Evolutionary conservation across 2,888 invertebrate species (phyloP).

Genomic region (Sussaba pulchella): DNA sequence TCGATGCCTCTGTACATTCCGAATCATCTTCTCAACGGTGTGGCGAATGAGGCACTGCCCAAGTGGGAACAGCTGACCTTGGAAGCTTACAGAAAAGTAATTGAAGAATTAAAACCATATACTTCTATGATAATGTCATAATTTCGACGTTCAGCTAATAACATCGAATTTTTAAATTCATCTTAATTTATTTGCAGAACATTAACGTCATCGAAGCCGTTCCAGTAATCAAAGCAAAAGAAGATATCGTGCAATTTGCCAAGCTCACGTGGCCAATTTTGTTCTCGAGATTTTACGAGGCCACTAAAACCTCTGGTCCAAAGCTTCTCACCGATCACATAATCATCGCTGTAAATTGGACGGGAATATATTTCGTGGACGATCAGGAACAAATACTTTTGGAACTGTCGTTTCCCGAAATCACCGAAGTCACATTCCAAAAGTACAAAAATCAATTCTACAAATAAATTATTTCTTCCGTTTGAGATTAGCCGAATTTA

Average conservation of each 20-base stretch:
- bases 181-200: no score
- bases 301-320: constrained; percentile 90
- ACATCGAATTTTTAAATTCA: no score
- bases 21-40: constrained; percentile 88
- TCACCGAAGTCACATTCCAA: constrained; percentile 90
- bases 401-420: constrained; percentile 94
- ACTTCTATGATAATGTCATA: neutral
- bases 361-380: constrained; percentile 96
- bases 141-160: neutral
- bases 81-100: constrained; percentile 88
- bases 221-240: constrained; percentile 90
- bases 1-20: constrained; percentile 93
- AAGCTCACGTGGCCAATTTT: constrained; percentile 97
- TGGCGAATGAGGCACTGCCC: constrained; percentile 86
- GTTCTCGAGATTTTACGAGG: constrained; percentile 97
- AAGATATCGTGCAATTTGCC: constrained; percentile 96
- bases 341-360: constrained; percentile 96
- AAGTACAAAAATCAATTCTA: constrained; percentile 77
- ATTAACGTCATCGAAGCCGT: constrained; percentile 89
- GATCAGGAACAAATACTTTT: constrained; percentile 95
- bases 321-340: constrained; percentile 89
- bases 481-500: neutral
- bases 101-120: constrained; percentile 21
- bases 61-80: constrained; percentile 91
- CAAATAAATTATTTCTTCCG: neutral